These are phyloP conservation scores for Leucoptera coffeella DNA, from an alignment of 2,888 invertebrate genomes.

Conservation along the genomic window DNA sequence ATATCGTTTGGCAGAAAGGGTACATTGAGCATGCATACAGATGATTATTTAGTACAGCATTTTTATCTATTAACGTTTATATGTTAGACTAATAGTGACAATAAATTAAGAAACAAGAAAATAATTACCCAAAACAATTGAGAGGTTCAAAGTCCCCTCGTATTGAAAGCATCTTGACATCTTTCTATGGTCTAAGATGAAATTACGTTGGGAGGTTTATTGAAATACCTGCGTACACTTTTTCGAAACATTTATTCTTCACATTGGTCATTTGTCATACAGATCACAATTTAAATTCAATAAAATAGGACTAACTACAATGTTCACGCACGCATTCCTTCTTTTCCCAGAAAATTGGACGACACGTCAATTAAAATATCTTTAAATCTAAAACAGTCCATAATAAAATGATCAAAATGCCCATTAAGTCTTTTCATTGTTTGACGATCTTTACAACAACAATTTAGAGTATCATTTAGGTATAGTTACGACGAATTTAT, in stretches of 20 bases:
- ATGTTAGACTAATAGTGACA: too few relatives aligned
- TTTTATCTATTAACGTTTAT: too few relatives aligned
- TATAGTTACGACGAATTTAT: slow-evolving; percentile 23
- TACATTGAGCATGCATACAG: too few relatives aligned
- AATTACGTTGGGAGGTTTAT: slow-evolving; percentile 1
- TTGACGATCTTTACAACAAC: too few relatives aligned
- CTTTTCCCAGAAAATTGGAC: slow-evolving; percentile 2
- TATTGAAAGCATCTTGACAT: slow-evolving; percentile 53
- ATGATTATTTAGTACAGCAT: too few relatives aligned
- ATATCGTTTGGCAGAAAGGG: too few relatives aligned
- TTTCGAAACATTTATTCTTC: slow-evolving; percentile 47
- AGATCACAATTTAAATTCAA: slow-evolving; percentile 32
- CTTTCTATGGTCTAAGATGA: slow-evolving; percentile 20
- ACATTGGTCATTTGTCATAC: slow-evolving; percentile 41
- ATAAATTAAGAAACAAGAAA: too few relatives aligned
- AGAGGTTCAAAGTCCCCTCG: too few relatives aligned
- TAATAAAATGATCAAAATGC: slow-evolving; percentile 13
- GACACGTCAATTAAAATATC: slow-evolving; percentile 1
- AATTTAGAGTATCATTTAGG: slow-evolving; percentile 18
- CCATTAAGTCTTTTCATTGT: too few relatives aligned
- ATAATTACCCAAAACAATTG: slow-evolving; percentile 45
- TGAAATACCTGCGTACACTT: slow-evolving; percentile 12
- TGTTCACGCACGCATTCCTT: slow-evolving; percentile 6
- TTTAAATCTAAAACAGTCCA: slow-evolving; percentile 14
- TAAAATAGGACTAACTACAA: slow-evolving; percentile 17